A percentile compares a stretch with the other conserved stretches of the same genome.
These are phyloP conservation scores for Stictocephala bisonia DNA, from an alignment of 2,888 invertebrate species.

Conservation along the genomic window DNA sequence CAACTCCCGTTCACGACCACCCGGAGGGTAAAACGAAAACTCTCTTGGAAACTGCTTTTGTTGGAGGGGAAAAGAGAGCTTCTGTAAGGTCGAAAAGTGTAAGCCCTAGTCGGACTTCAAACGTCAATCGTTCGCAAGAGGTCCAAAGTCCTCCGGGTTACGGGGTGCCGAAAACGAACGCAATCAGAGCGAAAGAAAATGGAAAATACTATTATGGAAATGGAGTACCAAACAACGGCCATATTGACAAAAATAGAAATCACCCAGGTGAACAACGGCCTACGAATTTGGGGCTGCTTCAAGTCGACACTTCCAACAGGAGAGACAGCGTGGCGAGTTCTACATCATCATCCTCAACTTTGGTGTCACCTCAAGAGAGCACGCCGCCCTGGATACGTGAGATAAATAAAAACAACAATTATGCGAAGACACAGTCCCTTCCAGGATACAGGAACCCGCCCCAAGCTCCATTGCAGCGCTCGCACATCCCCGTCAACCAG, in stretches of 20 bases:
- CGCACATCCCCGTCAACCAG: slow-evolving; percentile 24
- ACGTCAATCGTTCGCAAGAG: slow-evolving; percentile 14
- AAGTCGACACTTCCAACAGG: slow-evolving; percentile 42
- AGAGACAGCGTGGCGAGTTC: slow-evolving; percentile 45
- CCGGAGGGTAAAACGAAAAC: slow-evolving; percentile 36
- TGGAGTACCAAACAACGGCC: not conserved
- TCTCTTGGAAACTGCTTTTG: slow-evolving; percentile 52
- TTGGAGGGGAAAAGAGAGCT: slow-evolving; percentile 42
- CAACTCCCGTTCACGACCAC: slow-evolving; percentile 37
- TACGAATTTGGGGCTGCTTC: slow-evolving; percentile 31
- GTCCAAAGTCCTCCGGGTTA: slow-evolving; percentile 19
- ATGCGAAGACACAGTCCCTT: slow-evolving; percentile 32
- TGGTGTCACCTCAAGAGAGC: slow-evolving; percentile 37
- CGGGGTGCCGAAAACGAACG: slow-evolving; percentile 40
- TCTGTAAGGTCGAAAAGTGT: slow-evolving; percentile 49
- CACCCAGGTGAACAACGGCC: slow-evolving; percentile 18
- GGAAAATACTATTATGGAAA: slow-evolving; percentile 7
- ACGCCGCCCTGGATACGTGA: slow-evolving; percentile 39
- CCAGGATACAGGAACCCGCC: slow-evolving; percentile 47
- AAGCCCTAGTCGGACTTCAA: slow-evolving; percentile 46
- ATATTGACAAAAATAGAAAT: slow-evolving; percentile 35
- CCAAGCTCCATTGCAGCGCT: slow-evolving; percentile 41
- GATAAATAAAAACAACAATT: slow-evolving; percentile 43
- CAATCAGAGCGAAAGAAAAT: slow-evolving; percentile 17
- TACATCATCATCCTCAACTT: slow-evolving; percentile 46